Conservation (phyloP, 2,797 vertebrate genomes). For the Carapus acus region DNA sequence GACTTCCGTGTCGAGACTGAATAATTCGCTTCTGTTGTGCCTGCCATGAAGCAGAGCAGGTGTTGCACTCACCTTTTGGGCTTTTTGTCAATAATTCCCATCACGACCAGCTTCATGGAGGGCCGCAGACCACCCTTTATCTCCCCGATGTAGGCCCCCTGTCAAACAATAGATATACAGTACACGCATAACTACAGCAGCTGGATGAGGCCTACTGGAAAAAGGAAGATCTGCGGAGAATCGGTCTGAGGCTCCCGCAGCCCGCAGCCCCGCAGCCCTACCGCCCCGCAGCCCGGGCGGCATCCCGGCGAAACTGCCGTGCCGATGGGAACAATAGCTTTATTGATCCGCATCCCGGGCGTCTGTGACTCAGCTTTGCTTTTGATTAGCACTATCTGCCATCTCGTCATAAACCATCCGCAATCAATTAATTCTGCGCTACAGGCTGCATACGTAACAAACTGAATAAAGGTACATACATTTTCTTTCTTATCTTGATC, state of each 20-base stretch:
- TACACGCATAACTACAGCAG: background rate
- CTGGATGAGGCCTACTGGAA: slow-evolving; percentile 8
- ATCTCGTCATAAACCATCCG: background rate
- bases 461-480: slow-evolving; percentile 53
- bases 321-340: slow-evolving; percentile 51
- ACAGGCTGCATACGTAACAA: background rate
- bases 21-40: too few relatives aligned
- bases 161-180: slow-evolving; percentile 53
- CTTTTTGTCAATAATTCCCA: slow-evolving; percentile 81
- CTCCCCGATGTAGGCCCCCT: slow-evolving; percentile 82
- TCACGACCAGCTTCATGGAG: slow-evolving; percentile 84
- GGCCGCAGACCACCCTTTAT: slow-evolving; percentile 88
- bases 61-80: slow-evolving; percentile 77
- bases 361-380: slow-evolving; percentile 41
- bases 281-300: slow-evolving; percentile 2
- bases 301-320: slow-evolving; percentile 10
- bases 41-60: slow-evolving; percentile 2
- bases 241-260: background rate
- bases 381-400: background rate
- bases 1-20: too few relatives aligned
- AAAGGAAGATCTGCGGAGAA: background rate
- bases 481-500: slow-evolving; percentile 67
- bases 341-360: slow-evolving; percentile 39
- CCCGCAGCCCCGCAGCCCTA: background rate
- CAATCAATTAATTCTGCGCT: too few relatives aligned